Conservation (phyloP, 2,113 vertebrate species). For the Zosterops hypoxanthus region DNA sequence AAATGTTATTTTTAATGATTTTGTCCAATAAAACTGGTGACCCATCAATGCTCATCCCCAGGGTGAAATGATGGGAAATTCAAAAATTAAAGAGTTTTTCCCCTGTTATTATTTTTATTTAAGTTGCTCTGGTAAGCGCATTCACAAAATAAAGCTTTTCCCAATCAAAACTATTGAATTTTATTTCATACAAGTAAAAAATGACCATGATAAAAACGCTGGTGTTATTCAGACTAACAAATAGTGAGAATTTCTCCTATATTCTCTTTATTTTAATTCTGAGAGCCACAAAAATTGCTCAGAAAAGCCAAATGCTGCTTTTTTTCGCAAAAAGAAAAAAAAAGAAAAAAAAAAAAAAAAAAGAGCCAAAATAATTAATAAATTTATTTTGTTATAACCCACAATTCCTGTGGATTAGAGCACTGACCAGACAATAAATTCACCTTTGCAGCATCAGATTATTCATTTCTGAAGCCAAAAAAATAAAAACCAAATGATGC, state of each 20-base stretch:
- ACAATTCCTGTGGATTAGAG: rapidly evolving
- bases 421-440: rapidly evolving
- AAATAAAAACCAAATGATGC: rapidly evolving
- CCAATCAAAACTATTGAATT: background rate
- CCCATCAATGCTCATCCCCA: background rate
- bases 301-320: background rate
- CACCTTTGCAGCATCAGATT: background rate
- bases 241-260: background rate
- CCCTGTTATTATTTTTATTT: background rate
- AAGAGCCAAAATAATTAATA: background rate
- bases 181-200: background rate
- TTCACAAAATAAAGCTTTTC: background rate
- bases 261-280: background rate
- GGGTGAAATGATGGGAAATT: background rate
- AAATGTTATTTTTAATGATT: background rate
- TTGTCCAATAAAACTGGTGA: background rate
- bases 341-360: too few species aligned
- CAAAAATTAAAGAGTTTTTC: background rate
- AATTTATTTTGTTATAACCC: background rate
- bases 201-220: too few species aligned
- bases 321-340: too few species aligned
- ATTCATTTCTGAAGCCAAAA: background rate
- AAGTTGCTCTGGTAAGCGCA: background rate
- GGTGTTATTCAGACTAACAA: too few species aligned
- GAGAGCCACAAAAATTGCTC: background rate